Evolutionary conservation across 2,888 invertebrate species (phyloP).

Genomic region (Empis livida): DNA sequence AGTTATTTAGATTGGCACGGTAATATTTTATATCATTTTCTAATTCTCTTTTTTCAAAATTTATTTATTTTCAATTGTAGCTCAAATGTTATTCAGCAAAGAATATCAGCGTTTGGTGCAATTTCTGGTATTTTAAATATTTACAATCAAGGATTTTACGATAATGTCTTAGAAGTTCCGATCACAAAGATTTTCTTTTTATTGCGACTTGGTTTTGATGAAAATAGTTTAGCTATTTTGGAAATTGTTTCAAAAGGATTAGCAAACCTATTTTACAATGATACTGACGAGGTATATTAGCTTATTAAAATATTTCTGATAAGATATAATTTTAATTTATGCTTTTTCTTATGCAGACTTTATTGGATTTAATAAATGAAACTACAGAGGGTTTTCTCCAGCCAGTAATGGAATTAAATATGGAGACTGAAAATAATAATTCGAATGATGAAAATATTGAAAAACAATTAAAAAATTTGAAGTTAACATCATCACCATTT

Average conservation of each 20-base stretch:
- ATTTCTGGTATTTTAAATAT: conserved; percentile 66
- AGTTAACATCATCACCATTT: conserved; percentile 22
- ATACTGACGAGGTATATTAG: conserved; percentile 60
- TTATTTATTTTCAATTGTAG: conserved; percentile 23
- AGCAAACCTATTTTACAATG: conserved; percentile 58
- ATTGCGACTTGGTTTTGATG: conserved; percentile 75
- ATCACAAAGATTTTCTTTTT: conserved; percentile 66
- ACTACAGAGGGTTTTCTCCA: conserved; percentile 51
- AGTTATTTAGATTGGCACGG: conserved; percentile 66
- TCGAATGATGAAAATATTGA: conserved; percentile 42
- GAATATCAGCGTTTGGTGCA: conserved; percentile 64
- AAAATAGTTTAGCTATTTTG: conserved; percentile 57
- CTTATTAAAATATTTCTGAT: not conserved
- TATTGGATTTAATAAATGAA: conserved; percentile 54
- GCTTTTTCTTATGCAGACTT: conserved; percentile 30
- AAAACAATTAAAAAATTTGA: conserved; percentile 38
- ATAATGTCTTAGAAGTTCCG: conserved; percentile 59
- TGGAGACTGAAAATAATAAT: conserved; percentile 18
- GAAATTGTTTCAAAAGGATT: conserved; percentile 66
- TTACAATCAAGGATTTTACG: conserved; percentile 62
- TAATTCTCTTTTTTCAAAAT: not conserved
- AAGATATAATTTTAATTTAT: not conserved
- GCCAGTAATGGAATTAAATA: conserved; percentile 41
- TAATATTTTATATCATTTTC: conserved; percentile 14
- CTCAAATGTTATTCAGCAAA: conserved; percentile 69